Conservation (phyloP, 2,888 invertebrate genomes). For the Choreutis nemorana region DNA sequence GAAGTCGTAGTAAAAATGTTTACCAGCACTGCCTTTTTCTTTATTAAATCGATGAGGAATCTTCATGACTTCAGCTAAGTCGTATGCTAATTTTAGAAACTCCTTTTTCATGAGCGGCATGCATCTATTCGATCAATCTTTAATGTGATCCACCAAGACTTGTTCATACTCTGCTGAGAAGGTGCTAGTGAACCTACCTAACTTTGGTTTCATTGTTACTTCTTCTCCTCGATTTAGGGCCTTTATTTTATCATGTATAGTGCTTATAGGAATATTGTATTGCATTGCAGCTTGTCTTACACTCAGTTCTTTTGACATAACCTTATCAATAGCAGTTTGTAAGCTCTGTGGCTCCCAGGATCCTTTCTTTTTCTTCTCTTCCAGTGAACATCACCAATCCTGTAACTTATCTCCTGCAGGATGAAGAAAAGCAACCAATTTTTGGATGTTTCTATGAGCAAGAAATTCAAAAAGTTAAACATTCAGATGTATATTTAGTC, state of each 20-base stretch:
- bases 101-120: slow-evolving; percentile 11
- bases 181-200: slow-evolving; percentile 8
- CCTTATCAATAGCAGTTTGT: slow-evolving; percentile 5
- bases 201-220: slow-evolving; percentile 7
- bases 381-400: too few species aligned
- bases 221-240: slow-evolving; percentile 4
- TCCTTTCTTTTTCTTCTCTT: slow-evolving; percentile 7
- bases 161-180: slow-evolving; percentile 11
- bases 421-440: too few species aligned
- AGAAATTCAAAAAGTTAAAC: too few species aligned
- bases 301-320: slow-evolving; percentile 3
- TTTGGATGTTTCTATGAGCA: too few species aligned
- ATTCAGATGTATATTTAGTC: too few species aligned
- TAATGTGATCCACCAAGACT: slow-evolving; percentile 9
- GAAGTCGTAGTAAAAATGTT: slow-evolving; percentile 10
- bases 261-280: slow-evolving; percentile 5
- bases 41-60: slow-evolving; percentile 11
- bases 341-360: slow-evolving; percentile 4
- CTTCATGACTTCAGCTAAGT: slow-evolving; percentile 8
- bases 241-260: slow-evolving; percentile 6
- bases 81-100: slow-evolving; percentile 6
- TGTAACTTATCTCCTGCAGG: too few species aligned
- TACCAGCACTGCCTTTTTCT: slow-evolving; percentile 4
- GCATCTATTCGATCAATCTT: slow-evolving; percentile 11
- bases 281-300: slow-evolving; percentile 3